Evolutionary conservation across 2,888 invertebrate species (phyloP).

Genomic region (Cyclophora punctaria): DNA sequence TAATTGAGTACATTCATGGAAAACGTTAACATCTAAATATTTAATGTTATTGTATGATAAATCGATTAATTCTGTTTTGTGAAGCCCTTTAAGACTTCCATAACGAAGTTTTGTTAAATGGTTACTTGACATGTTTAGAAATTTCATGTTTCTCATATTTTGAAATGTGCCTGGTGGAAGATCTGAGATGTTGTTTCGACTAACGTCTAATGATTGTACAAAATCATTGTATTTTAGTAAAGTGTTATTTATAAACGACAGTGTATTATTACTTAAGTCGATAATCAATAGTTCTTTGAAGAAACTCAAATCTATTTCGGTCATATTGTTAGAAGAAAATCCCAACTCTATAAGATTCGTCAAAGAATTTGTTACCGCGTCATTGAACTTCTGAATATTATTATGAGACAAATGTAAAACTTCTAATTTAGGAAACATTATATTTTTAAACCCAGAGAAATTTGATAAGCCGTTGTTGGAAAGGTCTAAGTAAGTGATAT

Average conservation of each 20-base stretch:
- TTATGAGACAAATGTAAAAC: conserved; percentile 43
- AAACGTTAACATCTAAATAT: conserved; percentile 46
- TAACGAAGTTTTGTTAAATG: conserved; percentile 40
- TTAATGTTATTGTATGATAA: conserved; percentile 49
- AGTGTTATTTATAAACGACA: conserved; percentile 33
- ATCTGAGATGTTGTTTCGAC: conserved; percentile 40
- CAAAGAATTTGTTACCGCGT: conserved; percentile 36
- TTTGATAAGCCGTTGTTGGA: conserved; percentile 40
- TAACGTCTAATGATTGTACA: conserved; percentile 48
- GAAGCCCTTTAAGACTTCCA: conserved; percentile 52
- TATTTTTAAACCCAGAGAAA: conserved; percentile 22
- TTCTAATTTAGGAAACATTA: conserved; percentile 34
- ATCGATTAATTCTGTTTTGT: conserved; percentile 48
- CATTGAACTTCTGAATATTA: conserved; percentile 43
- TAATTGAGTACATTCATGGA: conserved; percentile 54
- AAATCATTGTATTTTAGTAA: conserved; percentile 38
- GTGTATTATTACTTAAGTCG: conserved; percentile 43
- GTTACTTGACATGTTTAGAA: conserved; percentile 53
- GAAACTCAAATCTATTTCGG: conserved; percentile 37
- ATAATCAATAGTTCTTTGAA: conserved; percentile 41
- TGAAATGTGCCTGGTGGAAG: conserved; percentile 55
- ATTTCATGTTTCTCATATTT: conserved; percentile 42
- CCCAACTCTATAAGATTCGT: conserved; percentile 35
- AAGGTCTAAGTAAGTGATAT: conserved; percentile 39
- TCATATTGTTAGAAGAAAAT: conserved; percentile 44